Conservation (phyloP, 2,888 invertebrate species). For the Standfussiana lucernea region DNA sequence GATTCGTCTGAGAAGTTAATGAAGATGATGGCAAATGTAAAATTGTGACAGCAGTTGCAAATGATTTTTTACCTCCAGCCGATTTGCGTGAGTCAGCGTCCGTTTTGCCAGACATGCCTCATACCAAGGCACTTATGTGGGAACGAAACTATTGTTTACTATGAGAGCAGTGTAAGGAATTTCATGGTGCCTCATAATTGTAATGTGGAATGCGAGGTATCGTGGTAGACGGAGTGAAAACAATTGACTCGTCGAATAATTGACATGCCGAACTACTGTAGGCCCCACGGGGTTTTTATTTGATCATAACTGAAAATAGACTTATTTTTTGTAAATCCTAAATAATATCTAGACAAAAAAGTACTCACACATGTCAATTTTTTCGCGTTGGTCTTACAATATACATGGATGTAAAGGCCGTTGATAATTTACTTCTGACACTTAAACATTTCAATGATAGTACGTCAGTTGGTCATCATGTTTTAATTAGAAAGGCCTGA, state of each 20-base stretch:
- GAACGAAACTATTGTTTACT: slow-evolving; percentile 37
- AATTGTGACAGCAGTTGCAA: slow-evolving; percentile 63
- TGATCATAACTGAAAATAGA: slow-evolving; percentile 61
- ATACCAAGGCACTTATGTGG: slow-evolving; percentile 60
- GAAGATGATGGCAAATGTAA: slow-evolving; percentile 60
- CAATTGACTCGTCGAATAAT: slow-evolving; percentile 62
- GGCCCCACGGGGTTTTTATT: slow-evolving; percentile 59
- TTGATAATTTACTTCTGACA: not conserved
- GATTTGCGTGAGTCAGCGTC: slow-evolving; percentile 83
- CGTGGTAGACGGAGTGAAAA: slow-evolving; percentile 57
- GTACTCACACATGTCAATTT: slow-evolving; percentile 26
- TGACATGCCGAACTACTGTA: slow-evolving; percentile 58
- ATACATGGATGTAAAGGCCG: not conserved
- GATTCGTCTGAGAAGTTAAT: slow-evolving; percentile 64
- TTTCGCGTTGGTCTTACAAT: slow-evolving; percentile 24
- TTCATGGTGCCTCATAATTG: slow-evolving; percentile 11
- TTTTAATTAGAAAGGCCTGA: not conserved
- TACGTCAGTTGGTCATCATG: not conserved
- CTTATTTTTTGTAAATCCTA: slow-evolving; percentile 43
- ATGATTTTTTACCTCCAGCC: slow-evolving; percentile 69
- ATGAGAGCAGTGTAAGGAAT: slow-evolving; percentile 17
- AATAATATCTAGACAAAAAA: slow-evolving; percentile 49
- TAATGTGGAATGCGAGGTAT: slow-evolving; percentile 37
- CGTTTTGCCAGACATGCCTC: slow-evolving; percentile 75
- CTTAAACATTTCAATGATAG: no score